Percentiles rank a stretch among this genome's conserved stretches.
These are phyloP conservation scores for Rhizoglyphus robini DNA, from an alignment of 1,140 invertebrate genomes.

Conservation along the genomic window DNA sequence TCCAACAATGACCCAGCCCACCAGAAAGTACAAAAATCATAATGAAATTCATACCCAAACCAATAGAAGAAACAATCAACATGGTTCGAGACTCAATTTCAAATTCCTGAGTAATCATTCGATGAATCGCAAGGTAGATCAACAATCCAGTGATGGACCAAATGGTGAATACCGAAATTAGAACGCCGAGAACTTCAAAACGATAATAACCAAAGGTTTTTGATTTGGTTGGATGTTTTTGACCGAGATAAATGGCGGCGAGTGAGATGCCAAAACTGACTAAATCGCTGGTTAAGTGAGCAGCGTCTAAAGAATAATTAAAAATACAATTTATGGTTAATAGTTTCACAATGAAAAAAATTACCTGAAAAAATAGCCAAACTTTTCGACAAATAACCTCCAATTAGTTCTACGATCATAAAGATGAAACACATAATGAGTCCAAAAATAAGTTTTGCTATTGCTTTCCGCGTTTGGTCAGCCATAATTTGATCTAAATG, in stretches of 20 bases:
- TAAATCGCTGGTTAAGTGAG: constrained; percentile 66
- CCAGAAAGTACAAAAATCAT: constrained; percentile 52
- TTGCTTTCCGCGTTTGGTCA: neutral
- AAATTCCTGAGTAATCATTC: constrained; percentile 30
- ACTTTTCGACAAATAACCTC: constrained; percentile 60
- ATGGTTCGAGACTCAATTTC: constrained; percentile 37
- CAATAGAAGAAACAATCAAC: constrained; percentile 43
- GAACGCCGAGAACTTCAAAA: constrained; percentile 48
- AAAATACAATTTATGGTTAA: too few relatives aligned
- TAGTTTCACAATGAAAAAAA: neutral
- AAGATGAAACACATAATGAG: constrained; percentile 35
- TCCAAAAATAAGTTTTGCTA: constrained; percentile 33
- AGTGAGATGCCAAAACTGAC: constrained; percentile 63
- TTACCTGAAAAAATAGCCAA: constrained; percentile 42
- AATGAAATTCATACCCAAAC: constrained; percentile 41
- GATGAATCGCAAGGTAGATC: constrained; percentile 41
- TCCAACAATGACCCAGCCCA: constrained; percentile 33
- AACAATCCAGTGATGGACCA: constrained; percentile 48
- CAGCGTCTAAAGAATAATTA: constrained; percentile 46
- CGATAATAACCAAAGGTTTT: constrained; percentile 67
- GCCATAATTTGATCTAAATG: neutral
- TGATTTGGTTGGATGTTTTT: constrained; percentile 46
- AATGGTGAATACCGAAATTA: constrained; percentile 44
- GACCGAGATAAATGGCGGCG: constrained; percentile 54
- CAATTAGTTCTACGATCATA: constrained; percentile 35